phyloP scores from a whole-genome alignment of 2,113 vertebrate genomes.

The Eptesicus fuscus region DNA sequence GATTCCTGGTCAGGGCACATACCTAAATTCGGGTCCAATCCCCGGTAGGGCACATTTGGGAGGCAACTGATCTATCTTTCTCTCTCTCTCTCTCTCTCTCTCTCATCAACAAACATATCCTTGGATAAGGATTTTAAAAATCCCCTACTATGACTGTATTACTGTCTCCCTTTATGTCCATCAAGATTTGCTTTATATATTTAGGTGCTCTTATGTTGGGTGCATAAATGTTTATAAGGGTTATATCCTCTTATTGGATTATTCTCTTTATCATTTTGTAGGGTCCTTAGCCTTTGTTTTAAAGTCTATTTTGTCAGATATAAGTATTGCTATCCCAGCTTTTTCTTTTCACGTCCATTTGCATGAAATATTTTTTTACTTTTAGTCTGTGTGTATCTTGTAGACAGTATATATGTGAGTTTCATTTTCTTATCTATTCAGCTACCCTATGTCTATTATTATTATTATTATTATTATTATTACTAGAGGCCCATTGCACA shows the following conservation, averaged over 20 bases:
- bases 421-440: background rate
- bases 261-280: background rate
- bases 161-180: background rate
- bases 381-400: background rate
- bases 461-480: too few relatives aligned
- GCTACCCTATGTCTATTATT: background rate
- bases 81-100: too few relatives aligned
- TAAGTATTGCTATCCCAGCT: background rate
- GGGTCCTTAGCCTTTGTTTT: background rate
- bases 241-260: background rate
- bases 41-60: too few relatives aligned
- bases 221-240: background rate
- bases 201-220: background rate
- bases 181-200: background rate
- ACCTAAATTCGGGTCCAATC: too few relatives aligned
- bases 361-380: background rate
- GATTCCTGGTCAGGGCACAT: too few relatives aligned
- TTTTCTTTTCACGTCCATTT: background rate
- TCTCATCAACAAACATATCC: too few relatives aligned
- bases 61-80: too few relatives aligned
- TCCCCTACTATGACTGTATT: background rate
- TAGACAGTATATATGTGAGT: background rate
- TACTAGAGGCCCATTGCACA: too few relatives aligned
- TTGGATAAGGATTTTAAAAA: background rate
- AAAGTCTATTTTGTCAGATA: background rate